Evolutionary conservation across 2,888 invertebrate species (phyloP), one percentile per base, ranked within the genome.

Genomic region (Tortrix viridana): DNA sequence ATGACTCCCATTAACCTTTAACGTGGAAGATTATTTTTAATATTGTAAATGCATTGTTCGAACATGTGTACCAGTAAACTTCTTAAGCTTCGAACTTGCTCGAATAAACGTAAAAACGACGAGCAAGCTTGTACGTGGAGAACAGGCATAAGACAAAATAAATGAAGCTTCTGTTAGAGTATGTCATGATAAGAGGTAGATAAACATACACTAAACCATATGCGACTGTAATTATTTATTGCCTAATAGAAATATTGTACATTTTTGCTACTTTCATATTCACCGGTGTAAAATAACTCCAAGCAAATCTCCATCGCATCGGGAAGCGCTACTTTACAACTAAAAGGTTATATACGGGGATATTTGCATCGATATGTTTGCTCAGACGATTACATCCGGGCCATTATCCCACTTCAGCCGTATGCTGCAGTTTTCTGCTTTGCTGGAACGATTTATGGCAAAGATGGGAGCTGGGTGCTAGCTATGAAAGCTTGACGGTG

Each of bases 401-500:
- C 63, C 63, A 63, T 63, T 63, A 63, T 63, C 57, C 62, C 52
- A 57, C 57, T 57, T 41, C 16, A 46, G 22, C 57, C 63, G 43
- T 58, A 53, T 63, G 62, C 62, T 57, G 62, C 63, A 58, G 57
- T 63, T 63, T 63, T 63, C 63, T 63, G 63, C 57, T 63, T 44
- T 56, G 9, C 47, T 26, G n/a, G 46, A 44, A 46, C 57, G 22
- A 63, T 63, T 63, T 63, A 63, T 58, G 47, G 53, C 60, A 65
- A 65, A 60, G 44, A 60, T 46, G 47, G 22, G 20, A 43, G 48
- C 54, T 16, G n/a, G 14, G 37, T 43, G 23, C 18, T 38, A 65
- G 55, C 55, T 60, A 43, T 52, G 18, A 48, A 48, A 16, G 48
- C 43, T 59, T 60, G 41, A 37, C 48, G 43, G 41, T 53, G 16